phyloP scores from a whole-genome alignment of 2,888 invertebrate species.

The Hypomecis punctinalis region DNA sequence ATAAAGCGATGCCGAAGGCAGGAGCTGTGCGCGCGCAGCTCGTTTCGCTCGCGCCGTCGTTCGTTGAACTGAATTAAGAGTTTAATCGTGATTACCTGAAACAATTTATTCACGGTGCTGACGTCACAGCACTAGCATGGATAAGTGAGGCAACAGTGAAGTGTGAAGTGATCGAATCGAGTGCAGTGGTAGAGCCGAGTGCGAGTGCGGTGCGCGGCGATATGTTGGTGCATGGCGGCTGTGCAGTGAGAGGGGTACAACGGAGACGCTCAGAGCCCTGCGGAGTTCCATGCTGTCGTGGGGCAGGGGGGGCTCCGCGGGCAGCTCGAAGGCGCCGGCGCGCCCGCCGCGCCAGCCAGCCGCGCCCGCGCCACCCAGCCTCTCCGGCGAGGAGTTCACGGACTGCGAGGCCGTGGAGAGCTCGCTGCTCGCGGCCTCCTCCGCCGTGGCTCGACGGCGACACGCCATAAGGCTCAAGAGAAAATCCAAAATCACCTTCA shows the following conservation, averaged over 20 bases:
- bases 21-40: conserved; percentile 61
- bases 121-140: conserved; percentile 28
- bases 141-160: conserved; percentile 13
- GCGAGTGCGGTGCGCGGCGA: conserved; percentile 68
- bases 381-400: conserved; percentile 59
- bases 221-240: conserved; percentile 80
- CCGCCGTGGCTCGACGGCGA: conserved; percentile 76
- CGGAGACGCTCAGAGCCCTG: conserved; percentile 82
- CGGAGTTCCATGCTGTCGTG: conserved; percentile 82
- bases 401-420: conserved; percentile 62
- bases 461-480: conserved; percentile 78
- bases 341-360: conserved; percentile 38
- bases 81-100: conserved; percentile 38
- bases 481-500: conserved; percentile 76
- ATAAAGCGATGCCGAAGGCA: conserved; percentile 64
- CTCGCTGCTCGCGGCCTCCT: conserved; percentile 73
- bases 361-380: conserved; percentile 44
- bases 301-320: conserved; percentile 65
- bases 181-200: conserved; percentile 52
- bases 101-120: conserved; percentile 11
- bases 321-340: conserved; percentile 56
- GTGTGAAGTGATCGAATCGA: conserved; percentile 44
- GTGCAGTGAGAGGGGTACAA: conserved; percentile 76
- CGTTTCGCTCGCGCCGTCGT: conserved; percentile 43
- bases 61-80: conserved; percentile 60